phyloP scores from a whole-genome alignment of 2,888 invertebrate species.

The Diplazon laetatorius region DNA sequence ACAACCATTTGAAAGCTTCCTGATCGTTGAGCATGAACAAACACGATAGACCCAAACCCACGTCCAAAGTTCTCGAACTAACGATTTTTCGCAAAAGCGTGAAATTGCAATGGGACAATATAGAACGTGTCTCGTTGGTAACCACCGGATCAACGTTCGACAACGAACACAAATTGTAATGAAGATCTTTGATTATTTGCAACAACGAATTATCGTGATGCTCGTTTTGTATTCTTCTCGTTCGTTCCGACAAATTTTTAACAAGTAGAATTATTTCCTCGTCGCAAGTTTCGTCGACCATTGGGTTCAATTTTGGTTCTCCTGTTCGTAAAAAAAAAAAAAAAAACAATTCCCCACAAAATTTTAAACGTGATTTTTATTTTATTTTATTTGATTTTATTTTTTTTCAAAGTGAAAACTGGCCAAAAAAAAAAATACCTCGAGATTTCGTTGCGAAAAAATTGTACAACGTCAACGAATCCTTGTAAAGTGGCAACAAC shows the following conservation, averaged over 20 bases:
- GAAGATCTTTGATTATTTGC: slow-evolving; percentile 71
- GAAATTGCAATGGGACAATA: slow-evolving; percentile 72
- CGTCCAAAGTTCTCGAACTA: slow-evolving; percentile 78
- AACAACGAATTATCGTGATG: slow-evolving; percentile 73
- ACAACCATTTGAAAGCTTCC: slow-evolving; percentile 73
- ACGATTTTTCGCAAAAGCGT: slow-evolving; percentile 79
- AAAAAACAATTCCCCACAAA: too few relatives aligned
- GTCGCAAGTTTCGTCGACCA: slow-evolving; percentile 19
- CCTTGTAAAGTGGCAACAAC: slow-evolving; percentile 69
- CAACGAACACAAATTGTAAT: slow-evolving; percentile 61
- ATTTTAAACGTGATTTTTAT: too few relatives aligned
- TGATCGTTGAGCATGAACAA: slow-evolving; percentile 76
- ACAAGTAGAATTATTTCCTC: slow-evolving; percentile 38
- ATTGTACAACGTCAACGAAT: slow-evolving; percentile 57
- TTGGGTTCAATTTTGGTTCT: slow-evolving; percentile 16
- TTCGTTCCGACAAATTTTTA: slow-evolving; percentile 48
- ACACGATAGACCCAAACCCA: slow-evolving; percentile 77
- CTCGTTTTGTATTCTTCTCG: slow-evolving; percentile 65
- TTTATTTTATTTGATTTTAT: too few relatives aligned
- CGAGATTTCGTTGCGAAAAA: slow-evolving; percentile 36
- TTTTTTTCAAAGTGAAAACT: too few relatives aligned
- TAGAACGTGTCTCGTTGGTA: slow-evolving; percentile 68
- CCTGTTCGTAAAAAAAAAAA: too few relatives aligned
- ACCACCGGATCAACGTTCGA: slow-evolving; percentile 53
- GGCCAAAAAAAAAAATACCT: neutral